Conservation (phyloP, 2,113 vertebrate genomes). For the Semnornis frantzii region DNA sequence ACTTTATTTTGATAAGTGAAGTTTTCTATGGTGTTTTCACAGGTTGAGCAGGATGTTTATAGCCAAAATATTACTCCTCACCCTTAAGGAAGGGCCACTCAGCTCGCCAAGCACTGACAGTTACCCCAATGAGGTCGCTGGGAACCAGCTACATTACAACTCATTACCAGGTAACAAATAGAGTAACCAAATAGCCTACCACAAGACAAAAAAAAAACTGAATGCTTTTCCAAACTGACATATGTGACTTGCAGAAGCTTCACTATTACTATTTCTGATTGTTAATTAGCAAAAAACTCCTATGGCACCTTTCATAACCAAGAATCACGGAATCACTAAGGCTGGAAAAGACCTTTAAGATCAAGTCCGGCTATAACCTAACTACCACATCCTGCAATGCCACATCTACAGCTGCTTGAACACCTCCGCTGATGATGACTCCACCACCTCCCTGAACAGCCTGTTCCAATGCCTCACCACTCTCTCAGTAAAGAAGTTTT, state of each 20-base stretch:
- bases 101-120: not conserved
- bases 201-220: not conserved
- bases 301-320: not conserved
- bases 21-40: not conserved
- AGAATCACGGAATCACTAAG: too few relatives aligned
- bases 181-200: not conserved
- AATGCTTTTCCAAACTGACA: not conserved
- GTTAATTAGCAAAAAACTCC: not conserved
- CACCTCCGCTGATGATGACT: too few relatives aligned
- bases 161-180: not conserved
- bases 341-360: too few relatives aligned
- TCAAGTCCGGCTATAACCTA: too few relatives aligned
- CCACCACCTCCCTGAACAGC: too few relatives aligned
- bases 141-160: not conserved
- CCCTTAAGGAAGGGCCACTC: not conserved
- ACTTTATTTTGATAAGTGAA: not conserved
- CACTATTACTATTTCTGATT: not conserved
- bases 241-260: not conserved
- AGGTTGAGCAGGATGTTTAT: not conserved
- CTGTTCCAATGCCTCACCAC: too few relatives aligned
- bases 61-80: not conserved
- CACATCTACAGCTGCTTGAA: too few relatives aligned
- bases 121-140: not conserved
- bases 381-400: not conserved
- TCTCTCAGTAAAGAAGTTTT: too few relatives aligned